A percentile compares a stretch with the other conserved stretches of the same genome.
phyloP scores from a whole-genome alignment of 37 sponge, comb jelly and placozoan species.

The Amphimedon queenslandica region DNA sequence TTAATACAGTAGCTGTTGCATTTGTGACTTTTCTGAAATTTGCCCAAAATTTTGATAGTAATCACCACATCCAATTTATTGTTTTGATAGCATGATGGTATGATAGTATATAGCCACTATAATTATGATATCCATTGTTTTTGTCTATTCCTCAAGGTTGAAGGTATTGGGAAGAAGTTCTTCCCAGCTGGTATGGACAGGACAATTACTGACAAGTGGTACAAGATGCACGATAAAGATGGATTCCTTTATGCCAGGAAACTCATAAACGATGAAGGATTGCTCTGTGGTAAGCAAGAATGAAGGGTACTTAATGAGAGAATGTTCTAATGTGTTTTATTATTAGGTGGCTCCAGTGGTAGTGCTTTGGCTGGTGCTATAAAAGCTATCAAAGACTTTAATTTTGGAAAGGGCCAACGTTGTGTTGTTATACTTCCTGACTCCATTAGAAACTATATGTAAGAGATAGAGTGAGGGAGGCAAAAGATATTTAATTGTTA shows the following conservation, averaged over 20 bases:
- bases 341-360: conserved; percentile 77
- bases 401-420: conserved; percentile 76
- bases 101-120: no score
- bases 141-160: conserved; percentile 62
- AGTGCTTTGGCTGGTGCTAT: conserved; percentile 67
- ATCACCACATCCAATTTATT: no score
- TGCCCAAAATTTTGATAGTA: no score
- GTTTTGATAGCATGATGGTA: no score
- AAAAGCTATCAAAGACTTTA: conserved; percentile 55
- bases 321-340: not conserved
- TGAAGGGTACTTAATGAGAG: not conserved
- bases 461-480: conserved; percentile 8
- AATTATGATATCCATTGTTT: no score
- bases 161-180: conserved; percentile 95
- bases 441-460: conserved; percentile 96
- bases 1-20: no score
- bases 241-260: conserved; percentile 76
- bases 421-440: conserved; percentile 94
- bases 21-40: no score
- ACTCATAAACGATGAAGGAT: conserved; percentile 86
- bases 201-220: conserved; percentile 84
- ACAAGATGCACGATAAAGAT: conserved; percentile 77
- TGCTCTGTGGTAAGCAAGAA: conserved; percentile 79
- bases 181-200: conserved; percentile 89
- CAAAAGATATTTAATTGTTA: not conserved